These are phyloP conservation scores for Drosophila mimetica DNA, from an alignment of 2,888 invertebrate genomes.

Conservation along the genomic window DNA sequence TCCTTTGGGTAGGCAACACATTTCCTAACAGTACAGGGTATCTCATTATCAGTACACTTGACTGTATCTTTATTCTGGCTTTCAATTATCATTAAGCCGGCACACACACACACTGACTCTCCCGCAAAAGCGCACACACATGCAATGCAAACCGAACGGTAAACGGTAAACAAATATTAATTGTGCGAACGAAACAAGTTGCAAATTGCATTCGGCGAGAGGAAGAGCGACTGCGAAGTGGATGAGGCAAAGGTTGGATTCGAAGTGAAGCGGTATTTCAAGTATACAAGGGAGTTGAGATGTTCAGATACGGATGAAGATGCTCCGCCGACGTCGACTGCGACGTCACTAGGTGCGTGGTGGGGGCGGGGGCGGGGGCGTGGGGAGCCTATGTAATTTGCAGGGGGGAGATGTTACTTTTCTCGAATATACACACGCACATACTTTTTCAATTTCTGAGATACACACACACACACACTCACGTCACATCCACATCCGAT, in stretches of 20 bases:
- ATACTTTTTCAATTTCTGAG: constrained; percentile 59
- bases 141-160: constrained; percentile 21
- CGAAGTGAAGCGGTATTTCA: constrained; percentile 79
- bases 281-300: constrained; percentile 65
- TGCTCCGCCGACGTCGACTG: constrained; percentile 44
- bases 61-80: constrained; percentile 1
- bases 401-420: constrained; percentile 62
- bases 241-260: constrained; percentile 66
- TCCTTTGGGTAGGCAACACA: not conserved
- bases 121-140: constrained; percentile 8
- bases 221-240: constrained; percentile 50
- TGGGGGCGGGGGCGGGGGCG: constrained; percentile 37
- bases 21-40: not conserved
- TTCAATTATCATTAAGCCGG: constrained; percentile 69
- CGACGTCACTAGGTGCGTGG: constrained; percentile 43
- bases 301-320: constrained; percentile 56
- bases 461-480: constrained; percentile 50
- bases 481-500: constrained; percentile 47
- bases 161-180: constrained; percentile 58
- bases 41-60: not conserved
- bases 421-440: constrained; percentile 72
- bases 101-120: constrained; percentile 33
- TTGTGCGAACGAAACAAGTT: constrained; percentile 58
- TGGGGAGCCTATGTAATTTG: constrained; percentile 29
- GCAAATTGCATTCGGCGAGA: constrained; percentile 44